Evolutionary conservation across 2,888 invertebrate genomes (phyloP), one percentile per base, ranked within the genome.

Genomic region (Melieria picta): DNA sequence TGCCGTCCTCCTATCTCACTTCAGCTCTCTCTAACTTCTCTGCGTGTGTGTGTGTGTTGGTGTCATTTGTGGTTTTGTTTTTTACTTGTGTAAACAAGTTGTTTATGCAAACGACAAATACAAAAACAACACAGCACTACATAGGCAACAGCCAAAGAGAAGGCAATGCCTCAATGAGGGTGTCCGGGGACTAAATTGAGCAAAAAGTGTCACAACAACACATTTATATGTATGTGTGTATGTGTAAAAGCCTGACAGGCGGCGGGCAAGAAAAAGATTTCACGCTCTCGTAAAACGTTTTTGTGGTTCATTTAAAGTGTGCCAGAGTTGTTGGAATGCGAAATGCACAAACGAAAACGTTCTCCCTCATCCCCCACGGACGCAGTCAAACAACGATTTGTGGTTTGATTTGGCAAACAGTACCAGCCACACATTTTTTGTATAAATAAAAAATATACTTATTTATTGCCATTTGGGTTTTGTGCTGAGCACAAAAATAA

Each of bases 51-150:
- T 52, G 45, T 55, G 57, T 43, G 3, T 69, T 60, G 58, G 11
- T 72, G 66, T 72, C 58, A 66, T 70, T 69, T 73, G 69, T 50
- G 69, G 48, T 65, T 65, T 56, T 65, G 72, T 65, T 45, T 63
- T 65, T 69, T 65, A 55, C 61, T 61, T 47, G 62, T 69, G 72
- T 61, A 72, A 72, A 62, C 72, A 72, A 72, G 50, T 65, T 69
- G 68, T 65, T 69, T 69, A 7, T 57, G 42, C 45, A 65, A 65
- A n/a, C 42, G 5, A 5, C 9, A 52, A 52, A 52, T 7, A 61
- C 5, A 61, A 45, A 4, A 42, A 52, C 16, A 55, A 61, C 45
- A 55, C 46, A 60, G 56, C 46, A 5, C 9, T 6, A 11, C 3
- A 56, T 9, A 42, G 10, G 13, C 16, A 58, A 47, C 56, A 16